A percentile compares a stretch with the other conserved stretches of the same genome.
These are phyloP conservation scores for Caenorhabditis doughertyi DNA, from an alignment of 2,888 invertebrate genomes.

Conservation along the genomic window DNA sequence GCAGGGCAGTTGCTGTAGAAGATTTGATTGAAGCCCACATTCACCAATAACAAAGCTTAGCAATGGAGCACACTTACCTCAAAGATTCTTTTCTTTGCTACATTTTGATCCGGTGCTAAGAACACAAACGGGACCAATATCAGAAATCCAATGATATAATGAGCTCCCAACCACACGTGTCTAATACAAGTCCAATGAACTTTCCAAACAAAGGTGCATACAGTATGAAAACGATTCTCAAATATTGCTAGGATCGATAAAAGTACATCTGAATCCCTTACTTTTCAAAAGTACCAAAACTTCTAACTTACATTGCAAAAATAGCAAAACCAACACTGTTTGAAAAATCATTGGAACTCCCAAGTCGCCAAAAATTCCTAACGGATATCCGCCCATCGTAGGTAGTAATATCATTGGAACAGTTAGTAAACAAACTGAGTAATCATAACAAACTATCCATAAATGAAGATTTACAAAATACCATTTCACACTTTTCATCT, in stretches of 20 bases:
- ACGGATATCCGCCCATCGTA: no score
- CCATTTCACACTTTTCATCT: not conserved
- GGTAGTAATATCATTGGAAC: no score
- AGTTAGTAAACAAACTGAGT: no score
- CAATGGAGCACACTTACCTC: not conserved
- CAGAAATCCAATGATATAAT: not conserved
- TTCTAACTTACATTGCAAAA: no score
- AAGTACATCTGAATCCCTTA: slow-evolving; percentile 5
- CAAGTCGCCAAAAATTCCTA: no score
- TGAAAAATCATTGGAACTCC: no score
- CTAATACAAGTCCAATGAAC: not conserved
- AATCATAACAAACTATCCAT: no score
- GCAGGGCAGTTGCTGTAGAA: no score
- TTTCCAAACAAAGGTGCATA: not conserved
- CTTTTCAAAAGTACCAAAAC: no score
- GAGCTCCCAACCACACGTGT: not conserved
- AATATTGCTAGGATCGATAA: slow-evolving; percentile 9
- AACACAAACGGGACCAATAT: not conserved
- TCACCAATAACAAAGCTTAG: no score
- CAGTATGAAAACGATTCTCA: not conserved
- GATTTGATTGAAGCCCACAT: not conserved
- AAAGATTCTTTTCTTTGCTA: not conserved
- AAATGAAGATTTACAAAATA: not conserved
- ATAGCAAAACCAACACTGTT: no score
- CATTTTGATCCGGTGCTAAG: not conserved